Evolutionary conservation across 1,140 invertebrate species (phyloP).

Genomic region (Psix sp.): DNA sequence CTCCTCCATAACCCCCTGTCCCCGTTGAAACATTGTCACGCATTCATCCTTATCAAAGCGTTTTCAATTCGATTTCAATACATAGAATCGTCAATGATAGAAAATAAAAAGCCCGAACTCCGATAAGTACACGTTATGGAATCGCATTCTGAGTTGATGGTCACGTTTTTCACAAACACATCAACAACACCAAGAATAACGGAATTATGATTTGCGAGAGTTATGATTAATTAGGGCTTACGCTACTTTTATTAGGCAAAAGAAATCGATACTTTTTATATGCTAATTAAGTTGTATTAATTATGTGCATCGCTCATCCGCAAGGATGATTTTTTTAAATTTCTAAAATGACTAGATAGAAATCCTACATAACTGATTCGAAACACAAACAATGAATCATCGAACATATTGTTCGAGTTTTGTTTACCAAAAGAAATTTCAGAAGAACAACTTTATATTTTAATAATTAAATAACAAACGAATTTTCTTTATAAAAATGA

Average conservation of each 20-base stretch:
- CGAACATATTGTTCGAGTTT: too few species aligned
- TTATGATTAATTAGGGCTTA: conserved; percentile 17
- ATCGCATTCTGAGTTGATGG: conserved; percentile 28
- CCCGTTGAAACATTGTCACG: conserved; percentile 28
- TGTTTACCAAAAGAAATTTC: too few species aligned
- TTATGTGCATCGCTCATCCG: background rate
- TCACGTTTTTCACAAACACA: conserved; percentile 17
- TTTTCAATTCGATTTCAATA: conserved; percentile 47
- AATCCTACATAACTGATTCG: background rate
- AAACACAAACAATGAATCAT: too few species aligned
- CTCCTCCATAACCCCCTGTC: conserved; percentile 12
- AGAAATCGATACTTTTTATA: conserved; percentile 24
- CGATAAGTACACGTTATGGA: conserved; percentile 32
- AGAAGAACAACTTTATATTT: too few species aligned
- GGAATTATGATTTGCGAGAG: conserved; percentile 5
- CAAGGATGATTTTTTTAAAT: background rate
- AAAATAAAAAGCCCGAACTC: conserved; percentile 34
- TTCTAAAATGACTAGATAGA: background rate
- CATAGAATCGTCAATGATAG: conserved; percentile 26
- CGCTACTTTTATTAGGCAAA: conserved; percentile 20
- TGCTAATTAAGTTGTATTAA: conserved; percentile 8
- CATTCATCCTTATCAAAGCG: conserved; percentile 43
- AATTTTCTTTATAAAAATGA: too few species aligned
- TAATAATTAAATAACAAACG: too few species aligned
- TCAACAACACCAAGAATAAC: conserved; percentile 14